Evolutionary conservation across 30 jellyfish, hydroid and myxozoan species (phyloP).

Genomic region (Rhopilema esculentum): DNA sequence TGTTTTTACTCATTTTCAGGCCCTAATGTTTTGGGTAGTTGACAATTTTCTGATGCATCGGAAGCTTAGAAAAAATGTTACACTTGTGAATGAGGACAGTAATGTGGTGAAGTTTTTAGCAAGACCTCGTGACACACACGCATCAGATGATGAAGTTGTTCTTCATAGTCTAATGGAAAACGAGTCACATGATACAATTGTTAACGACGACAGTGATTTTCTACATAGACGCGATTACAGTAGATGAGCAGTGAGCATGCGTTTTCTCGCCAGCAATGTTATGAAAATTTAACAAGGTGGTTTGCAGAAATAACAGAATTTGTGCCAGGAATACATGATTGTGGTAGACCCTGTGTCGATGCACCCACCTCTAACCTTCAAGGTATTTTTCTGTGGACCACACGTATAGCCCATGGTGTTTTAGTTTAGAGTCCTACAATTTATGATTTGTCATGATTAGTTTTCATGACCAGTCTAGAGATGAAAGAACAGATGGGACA

Average conservation of each 20-base stretch:
- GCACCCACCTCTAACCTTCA: no score
- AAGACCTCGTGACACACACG: constrained; percentile 49
- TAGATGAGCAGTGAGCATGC: not conserved
- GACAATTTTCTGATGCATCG: constrained; percentile 94
- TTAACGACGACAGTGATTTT: constrained; percentile 49
- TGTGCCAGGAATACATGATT: no score
- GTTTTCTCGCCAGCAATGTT: not conserved
- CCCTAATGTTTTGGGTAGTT: constrained; percentile 96
- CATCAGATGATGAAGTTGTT: constrained; percentile 87
- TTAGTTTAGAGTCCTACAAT: no score
- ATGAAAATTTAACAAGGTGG: not conserved
- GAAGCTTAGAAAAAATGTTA: constrained; percentile 43
- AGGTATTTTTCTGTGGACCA: no score
- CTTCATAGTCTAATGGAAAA: constrained; percentile 77
- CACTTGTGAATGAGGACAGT: constrained; percentile 16
- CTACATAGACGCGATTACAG: constrained; percentile 42
- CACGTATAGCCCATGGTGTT: no score
- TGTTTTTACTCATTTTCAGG: constrained; percentile 51
- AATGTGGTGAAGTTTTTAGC: constrained; percentile 53
- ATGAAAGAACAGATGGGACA: no score
- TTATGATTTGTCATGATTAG: no score
- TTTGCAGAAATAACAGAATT: not conserved
- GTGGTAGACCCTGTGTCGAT: no score
- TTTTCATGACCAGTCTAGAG: no score
- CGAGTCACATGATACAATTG: constrained; percentile 77